Conservation (phyloP, 2,888 invertebrate species). For the Penaeus monodon region DNA sequence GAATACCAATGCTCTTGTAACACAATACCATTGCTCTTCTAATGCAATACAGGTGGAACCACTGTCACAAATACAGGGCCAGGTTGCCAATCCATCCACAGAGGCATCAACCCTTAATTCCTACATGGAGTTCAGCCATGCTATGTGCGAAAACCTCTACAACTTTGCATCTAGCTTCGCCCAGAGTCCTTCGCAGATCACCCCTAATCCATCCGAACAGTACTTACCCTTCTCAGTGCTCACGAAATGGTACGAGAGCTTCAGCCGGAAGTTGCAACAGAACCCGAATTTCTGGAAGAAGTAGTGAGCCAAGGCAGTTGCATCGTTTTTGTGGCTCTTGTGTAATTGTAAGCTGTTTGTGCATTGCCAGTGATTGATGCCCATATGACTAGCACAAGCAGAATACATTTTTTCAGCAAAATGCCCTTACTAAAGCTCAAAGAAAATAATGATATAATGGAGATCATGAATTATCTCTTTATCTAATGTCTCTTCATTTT, state of each 20-base stretch:
- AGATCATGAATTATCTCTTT: too few species aligned
- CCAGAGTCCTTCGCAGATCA: conserved; percentile 83
- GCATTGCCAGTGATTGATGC: too few species aligned
- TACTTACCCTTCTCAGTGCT: conserved; percentile 89
- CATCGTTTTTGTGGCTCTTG: neutral
- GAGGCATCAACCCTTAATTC: conserved; percentile 69
- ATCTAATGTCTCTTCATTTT: too few species aligned
- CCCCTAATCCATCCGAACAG: conserved; percentile 82
- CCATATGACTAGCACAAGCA: too few species aligned
- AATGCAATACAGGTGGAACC: conserved; percentile 74
- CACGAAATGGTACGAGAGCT: conserved; percentile 94
- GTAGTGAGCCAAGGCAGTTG: conserved; percentile 64
- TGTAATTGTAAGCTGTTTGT: neutral
- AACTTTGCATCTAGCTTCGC: conserved; percentile 94
- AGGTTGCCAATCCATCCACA: conserved; percentile 70
- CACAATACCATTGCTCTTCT: neutral
- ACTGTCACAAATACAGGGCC: conserved; percentile 73
- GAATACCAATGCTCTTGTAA: neutral
- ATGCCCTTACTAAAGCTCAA: too few species aligned
- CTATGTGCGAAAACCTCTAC: conserved; percentile 92
- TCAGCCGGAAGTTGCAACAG: conserved; percentile 86
- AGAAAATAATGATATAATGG: too few species aligned
- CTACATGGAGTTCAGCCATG: conserved; percentile 77
- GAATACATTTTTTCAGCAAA: too few species aligned
- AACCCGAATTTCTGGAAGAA: conserved; percentile 94